Conservation (phyloP, 2,113 vertebrate genomes). For the Ageneiosus marmoratus region DNA sequence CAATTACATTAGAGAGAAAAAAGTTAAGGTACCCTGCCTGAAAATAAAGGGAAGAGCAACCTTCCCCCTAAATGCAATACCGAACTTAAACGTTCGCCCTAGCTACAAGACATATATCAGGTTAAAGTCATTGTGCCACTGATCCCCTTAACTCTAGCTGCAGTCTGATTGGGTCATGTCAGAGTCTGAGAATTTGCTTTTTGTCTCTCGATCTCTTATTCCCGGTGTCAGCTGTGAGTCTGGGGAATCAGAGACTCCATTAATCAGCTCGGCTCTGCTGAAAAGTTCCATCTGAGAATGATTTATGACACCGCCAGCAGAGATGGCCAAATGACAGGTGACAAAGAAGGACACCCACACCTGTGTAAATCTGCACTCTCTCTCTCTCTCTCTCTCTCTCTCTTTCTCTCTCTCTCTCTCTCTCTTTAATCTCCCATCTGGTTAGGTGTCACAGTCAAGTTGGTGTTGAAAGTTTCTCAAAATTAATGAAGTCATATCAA, state of each 20-base stretch:
- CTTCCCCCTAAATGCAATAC: background rate
- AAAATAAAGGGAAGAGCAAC: background rate
- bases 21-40: background rate
- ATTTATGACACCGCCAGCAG: slow-evolving; percentile 71
- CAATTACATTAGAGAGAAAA: background rate
- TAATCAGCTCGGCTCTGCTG: slow-evolving; percentile 77
- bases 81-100: background rate
- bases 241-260: slow-evolving; percentile 56
- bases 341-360: slow-evolving; percentile 78
- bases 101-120: slow-evolving; percentile 12
- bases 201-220: slow-evolving; percentile 22
- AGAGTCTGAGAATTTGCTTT: slow-evolving; percentile 29
- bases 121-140: slow-evolving; percentile 25
- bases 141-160: slow-evolving; percentile 27
- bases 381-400: slow-evolving; percentile 33
- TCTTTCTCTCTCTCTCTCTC: background rate
- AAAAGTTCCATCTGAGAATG: slow-evolving; percentile 78
- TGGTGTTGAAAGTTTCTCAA: slow-evolving; percentile 32
- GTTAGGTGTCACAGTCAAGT: slow-evolving; percentile 55
- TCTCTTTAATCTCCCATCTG: slow-evolving; percentile 56
- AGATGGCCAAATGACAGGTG: slow-evolving; percentile 76
- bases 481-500: slow-evolving; percentile 75
- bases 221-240: slow-evolving; percentile 49
- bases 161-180: slow-evolving; percentile 37
- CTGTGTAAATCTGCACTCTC: slow-evolving; percentile 73